Base-by-base conservation (phyloP, 1,140 invertebrate species). In the Acyrthosiphon pisum region DNA sequence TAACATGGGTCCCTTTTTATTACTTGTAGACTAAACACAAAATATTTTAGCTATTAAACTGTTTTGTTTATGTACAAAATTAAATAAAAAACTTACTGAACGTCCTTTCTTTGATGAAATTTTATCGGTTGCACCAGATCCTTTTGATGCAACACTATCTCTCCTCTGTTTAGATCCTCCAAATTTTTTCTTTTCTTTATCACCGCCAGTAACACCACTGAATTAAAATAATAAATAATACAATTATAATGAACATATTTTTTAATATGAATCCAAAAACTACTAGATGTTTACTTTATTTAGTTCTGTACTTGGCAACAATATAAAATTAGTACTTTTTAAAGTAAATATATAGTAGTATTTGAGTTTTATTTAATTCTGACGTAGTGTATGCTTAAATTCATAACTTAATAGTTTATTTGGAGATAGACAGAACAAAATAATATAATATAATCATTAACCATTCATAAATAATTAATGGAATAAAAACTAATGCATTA, bases 51-150 rank as follows among this genome's bases (percentile, higher is more conserved):
- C 22, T 87, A n/a, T 37, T 23, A 56, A 50, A 14, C n/a, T 30
- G 14, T 91, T 41, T 44, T 14, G 23, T 50, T 91, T 7, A 50
- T 35, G 26, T 37, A 81, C 35, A 35, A 22, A 48, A 14, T 81
- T 26, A 81, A 83, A 26, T 14, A 35, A 46, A 81, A 91, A 81
- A 41, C 91, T 86, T 53, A 93, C 91, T 3, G 81, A 88, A 48
- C 96, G 95, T 93, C 95, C 95, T 94, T 96, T 95, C 95, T 97
- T 97, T 14, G 92, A 53, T 94, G 96, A 96, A 7, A 96, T 96
- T 93, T 95, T 94, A 94, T 97, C 97, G 94, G 96, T 97, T 83
- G 97, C 97, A 90, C 96, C 96, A 93, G 96, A 97, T 94, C 95
- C 96, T 94, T 95, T 95, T 91, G 91, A 93, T 37, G 30, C 94